These are phyloP conservation scores for Leucopsar rothschildi DNA, from an alignment of 2,113 vertebrate species.

Conservation along the genomic window DNA sequence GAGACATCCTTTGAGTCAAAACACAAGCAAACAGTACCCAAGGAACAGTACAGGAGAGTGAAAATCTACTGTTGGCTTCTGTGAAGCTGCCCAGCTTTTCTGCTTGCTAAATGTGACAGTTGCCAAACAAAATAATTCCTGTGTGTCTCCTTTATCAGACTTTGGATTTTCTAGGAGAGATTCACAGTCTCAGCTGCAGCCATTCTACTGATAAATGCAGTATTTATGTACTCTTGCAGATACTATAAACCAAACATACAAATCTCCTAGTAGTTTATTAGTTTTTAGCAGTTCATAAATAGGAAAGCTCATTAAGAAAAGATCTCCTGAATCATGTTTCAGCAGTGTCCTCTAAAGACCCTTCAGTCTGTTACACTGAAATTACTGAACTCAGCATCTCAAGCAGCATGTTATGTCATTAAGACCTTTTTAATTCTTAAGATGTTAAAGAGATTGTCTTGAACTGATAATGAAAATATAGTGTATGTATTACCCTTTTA, in stretches of 20 bases:
- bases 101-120: background rate
- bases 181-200: background rate
- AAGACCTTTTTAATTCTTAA: background rate
- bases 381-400: background rate
- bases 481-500: background rate
- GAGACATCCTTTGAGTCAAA: background rate
- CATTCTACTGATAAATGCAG: background rate
- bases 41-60: background rate
- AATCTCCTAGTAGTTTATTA: slow-evolving; percentile 17
- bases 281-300: slow-evolving; percentile 38
- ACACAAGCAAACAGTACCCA: background rate
- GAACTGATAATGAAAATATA: background rate
- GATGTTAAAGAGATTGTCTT: background rate
- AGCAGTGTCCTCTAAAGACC: background rate
- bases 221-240: slow-evolving; percentile 14
- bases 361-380: background rate
- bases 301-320: background rate
- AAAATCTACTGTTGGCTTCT: background rate
- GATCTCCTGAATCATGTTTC: background rate
- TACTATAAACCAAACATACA: background rate
- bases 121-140: slow-evolving; percentile 51
- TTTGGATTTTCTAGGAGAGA: background rate
- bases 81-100: background rate
- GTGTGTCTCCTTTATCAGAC: background rate
- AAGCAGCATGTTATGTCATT: background rate